phyloP scores from a whole-genome alignment of 1,140 invertebrate species.

The Heliconius melpomene region DNA sequence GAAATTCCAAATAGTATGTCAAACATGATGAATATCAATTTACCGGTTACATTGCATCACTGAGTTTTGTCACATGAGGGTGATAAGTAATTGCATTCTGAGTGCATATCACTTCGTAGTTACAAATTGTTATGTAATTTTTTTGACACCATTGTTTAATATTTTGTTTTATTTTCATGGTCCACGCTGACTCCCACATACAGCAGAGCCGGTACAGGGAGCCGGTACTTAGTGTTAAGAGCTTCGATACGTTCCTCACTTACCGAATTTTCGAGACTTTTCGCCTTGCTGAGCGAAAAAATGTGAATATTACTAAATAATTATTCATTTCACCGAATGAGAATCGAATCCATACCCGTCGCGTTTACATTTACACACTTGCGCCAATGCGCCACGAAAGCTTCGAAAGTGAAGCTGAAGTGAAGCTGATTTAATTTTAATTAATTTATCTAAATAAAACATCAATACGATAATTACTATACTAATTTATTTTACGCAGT shows the following conservation, averaged over 20 bases:
- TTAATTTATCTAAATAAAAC: background rate
- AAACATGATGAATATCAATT: background rate
- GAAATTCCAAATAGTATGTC: background rate
- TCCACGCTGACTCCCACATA: no score
- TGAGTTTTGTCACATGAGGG: background rate
- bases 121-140: background rate
- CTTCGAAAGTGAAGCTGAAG: no score
- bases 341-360: no score
- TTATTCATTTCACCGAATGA: no score
- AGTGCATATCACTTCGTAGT: background rate
- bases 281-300: no score
- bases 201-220: no score
- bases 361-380: no score
- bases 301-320: no score
- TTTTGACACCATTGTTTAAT: background rate
- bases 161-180: no score
- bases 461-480: background rate
- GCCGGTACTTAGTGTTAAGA: background rate
- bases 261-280: background rate
- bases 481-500: slow-evolving; percentile 51
- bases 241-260: background rate
- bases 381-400: no score
- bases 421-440: no score
- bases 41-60: no score
- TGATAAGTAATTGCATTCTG: background rate